Evolutionary conservation across 2,888 invertebrate species (phyloP).

Genomic region (Embidobia sp.): DNA sequence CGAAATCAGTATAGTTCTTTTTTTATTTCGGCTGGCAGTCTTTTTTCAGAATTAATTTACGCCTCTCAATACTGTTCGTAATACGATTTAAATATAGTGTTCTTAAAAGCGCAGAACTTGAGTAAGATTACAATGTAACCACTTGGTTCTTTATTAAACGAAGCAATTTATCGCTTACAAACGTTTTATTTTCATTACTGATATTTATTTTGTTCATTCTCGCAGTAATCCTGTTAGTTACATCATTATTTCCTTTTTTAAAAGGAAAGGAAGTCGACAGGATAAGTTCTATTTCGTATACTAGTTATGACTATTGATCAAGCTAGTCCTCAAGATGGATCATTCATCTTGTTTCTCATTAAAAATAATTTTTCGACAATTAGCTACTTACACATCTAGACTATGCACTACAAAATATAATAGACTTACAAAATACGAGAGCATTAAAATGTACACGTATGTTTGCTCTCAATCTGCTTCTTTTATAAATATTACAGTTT

Average conservation of each 20-base stretch:
- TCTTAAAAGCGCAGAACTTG: slow-evolving; percentile 68
- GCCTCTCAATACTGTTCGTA: slow-evolving; percentile 80
- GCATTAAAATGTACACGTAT: slow-evolving; percentile 73
- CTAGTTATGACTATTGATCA: slow-evolving; percentile 67
- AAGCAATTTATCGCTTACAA: slow-evolving; percentile 15
- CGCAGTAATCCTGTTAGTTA: slow-evolving; percentile 15
- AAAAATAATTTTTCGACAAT: slow-evolving; percentile 48
- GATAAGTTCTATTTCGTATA: slow-evolving; percentile 62
- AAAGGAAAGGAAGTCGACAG: slow-evolving; percentile 33
- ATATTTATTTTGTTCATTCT: slow-evolving; percentile 19
- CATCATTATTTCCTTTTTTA: slow-evolving; percentile 5
- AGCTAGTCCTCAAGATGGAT: slow-evolving; percentile 57
- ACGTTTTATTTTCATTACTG: slow-evolving; percentile 26
- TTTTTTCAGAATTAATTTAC: slow-evolving; percentile 74
- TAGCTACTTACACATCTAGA: slow-evolving; percentile 67
- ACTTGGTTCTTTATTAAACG: slow-evolving; percentile 38
- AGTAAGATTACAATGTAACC: slow-evolving; percentile 60
- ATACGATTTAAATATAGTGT: slow-evolving; percentile 74
- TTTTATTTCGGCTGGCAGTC: slow-evolving; percentile 74
- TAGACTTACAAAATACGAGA: slow-evolving; percentile 59
- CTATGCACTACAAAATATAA: slow-evolving; percentile 61
- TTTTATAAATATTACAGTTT: slow-evolving; percentile 74
- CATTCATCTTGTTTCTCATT: slow-evolving; percentile 13
- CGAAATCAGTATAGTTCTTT: slow-evolving; percentile 54
- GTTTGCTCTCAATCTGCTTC: slow-evolving; percentile 66